These are phyloP conservation scores for Eristalis arbustorum DNA, from an alignment of 2,888 invertebrate genomes.

Conservation along the genomic window DNA sequence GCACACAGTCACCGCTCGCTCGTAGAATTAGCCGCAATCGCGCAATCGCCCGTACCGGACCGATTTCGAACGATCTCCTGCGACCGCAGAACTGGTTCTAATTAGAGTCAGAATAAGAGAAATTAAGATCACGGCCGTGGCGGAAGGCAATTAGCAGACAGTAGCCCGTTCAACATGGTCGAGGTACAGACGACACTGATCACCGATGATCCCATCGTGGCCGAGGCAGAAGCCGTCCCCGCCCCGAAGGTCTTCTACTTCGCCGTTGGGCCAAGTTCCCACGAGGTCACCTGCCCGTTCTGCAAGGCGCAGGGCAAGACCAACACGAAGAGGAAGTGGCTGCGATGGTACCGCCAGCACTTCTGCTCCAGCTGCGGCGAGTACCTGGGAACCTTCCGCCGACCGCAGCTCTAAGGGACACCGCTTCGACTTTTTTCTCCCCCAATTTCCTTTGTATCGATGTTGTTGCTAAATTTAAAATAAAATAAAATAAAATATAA, in stretches of 20 bases:
- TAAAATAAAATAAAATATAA: neutral
- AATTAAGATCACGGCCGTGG: neutral
- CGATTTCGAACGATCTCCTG: neutral
- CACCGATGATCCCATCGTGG: slow-evolving; percentile 39
- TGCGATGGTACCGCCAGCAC: slow-evolving; percentile 75
- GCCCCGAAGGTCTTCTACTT: slow-evolving; percentile 74
- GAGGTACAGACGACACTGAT: slow-evolving; percentile 57
- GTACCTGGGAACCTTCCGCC: slow-evolving; percentile 77
- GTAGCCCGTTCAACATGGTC: slow-evolving; percentile 37
- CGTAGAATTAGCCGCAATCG: neutral
- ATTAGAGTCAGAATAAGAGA: neutral
- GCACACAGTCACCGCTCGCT: slow-evolving; percentile 5
- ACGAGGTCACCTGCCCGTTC: slow-evolving; percentile 77
- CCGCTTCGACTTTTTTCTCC: neutral
- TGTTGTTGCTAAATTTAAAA: slow-evolving; percentile 37
- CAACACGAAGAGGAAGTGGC: slow-evolving; percentile 73
- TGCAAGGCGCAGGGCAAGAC: slow-evolving; percentile 76
- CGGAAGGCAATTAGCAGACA: neutral
- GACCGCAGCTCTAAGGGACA: slow-evolving; percentile 75
- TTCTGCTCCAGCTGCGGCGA: slow-evolving; percentile 78
- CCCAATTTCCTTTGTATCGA: neutral
- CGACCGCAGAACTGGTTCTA: slow-evolving; percentile 11
- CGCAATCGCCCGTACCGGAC: slow-evolving; percentile 1
- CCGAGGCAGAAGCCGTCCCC: neutral
- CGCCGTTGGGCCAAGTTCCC: slow-evolving; percentile 77